These are phyloP conservation scores for Drosophila ananassae DNA, from an alignment of 1,140 invertebrate species.

Conservation along the genomic window DNA sequence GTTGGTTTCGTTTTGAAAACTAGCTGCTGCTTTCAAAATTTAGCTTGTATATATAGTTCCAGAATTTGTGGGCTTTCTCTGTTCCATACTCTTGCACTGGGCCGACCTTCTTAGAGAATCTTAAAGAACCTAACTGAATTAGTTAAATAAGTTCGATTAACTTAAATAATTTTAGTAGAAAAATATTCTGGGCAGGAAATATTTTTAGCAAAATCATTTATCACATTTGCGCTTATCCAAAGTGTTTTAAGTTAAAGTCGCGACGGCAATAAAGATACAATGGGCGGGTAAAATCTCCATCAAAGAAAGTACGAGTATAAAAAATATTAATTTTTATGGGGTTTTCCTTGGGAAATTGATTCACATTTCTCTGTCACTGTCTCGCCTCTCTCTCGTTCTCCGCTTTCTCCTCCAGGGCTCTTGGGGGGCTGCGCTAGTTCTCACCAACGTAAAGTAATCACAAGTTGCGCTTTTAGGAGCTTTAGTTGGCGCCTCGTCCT, in stretches of 20 bases:
- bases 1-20: constrained; percentile 63
- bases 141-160: constrained; percentile 22
- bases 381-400: constrained; percentile 25
- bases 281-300: constrained; percentile 44
- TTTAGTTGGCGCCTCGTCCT: constrained; percentile 23
- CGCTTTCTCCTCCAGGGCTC: constrained; percentile 1
- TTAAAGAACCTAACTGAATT: constrained; percentile 30
- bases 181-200: constrained; percentile 50
- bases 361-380: constrained; percentile 60
- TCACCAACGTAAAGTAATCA: constrained; percentile 79
- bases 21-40: constrained; percentile 62
- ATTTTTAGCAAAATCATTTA: constrained; percentile 77
- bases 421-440: constrained; percentile 65
- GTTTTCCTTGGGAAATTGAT: constrained; percentile 60
- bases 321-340: constrained; percentile 29
- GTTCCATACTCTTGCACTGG: constrained; percentile 15
- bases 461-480: constrained; percentile 77
- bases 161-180: constrained; percentile 63
- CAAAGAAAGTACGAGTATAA: constrained; percentile 41
- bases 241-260: constrained; percentile 28
- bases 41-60: constrained; percentile 23
- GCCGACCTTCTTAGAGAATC: constrained; percentile 29
- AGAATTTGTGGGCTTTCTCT: constrained; percentile 1
- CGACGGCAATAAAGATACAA: constrained; percentile 60
- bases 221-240: constrained; percentile 79